phyloP scores from a whole-genome alignment of 2,113 vertebrate genomes.

The Meleagris gallopavo region DNA sequence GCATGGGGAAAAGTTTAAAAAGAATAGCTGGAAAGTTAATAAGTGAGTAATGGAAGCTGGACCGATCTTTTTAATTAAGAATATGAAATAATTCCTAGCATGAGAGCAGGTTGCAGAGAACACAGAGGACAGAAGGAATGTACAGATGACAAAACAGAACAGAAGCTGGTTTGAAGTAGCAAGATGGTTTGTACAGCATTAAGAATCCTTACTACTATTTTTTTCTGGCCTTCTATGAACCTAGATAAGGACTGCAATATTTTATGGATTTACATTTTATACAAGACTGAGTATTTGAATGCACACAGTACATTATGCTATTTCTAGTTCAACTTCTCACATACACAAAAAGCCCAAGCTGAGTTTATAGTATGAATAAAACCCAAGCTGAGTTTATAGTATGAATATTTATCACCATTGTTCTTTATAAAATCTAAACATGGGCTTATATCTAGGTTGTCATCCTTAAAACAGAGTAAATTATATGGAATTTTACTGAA shows the following conservation, averaged over 20 bases:
- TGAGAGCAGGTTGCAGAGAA: not conserved
- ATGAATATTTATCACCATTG: constrained; percentile 26
- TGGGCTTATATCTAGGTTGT: not conserved
- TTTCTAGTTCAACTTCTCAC: not conserved
- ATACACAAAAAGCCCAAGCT: not conserved
- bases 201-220: not conserved
- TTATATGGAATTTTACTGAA: not conserved
- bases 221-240: not conserved
- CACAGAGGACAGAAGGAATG: not conserved
- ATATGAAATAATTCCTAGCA: not conserved
- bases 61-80: not conserved
- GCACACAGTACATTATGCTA: not conserved
- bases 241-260: not conserved
- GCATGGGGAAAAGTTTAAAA: not conserved
- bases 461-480: not conserved
- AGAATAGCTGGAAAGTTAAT: not conserved
- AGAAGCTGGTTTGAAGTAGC: not conserved
- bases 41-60: not conserved
- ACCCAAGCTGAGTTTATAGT: not conserved
- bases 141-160: not conserved
- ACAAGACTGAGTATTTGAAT: not conserved
- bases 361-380: constrained; percentile 17
- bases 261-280: not conserved
- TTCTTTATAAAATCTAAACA: not conserved
- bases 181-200: not conserved